Evolutionary conservation across 2,888 invertebrate species (phyloP).

Genomic region (Sinelater perroti): DNA sequence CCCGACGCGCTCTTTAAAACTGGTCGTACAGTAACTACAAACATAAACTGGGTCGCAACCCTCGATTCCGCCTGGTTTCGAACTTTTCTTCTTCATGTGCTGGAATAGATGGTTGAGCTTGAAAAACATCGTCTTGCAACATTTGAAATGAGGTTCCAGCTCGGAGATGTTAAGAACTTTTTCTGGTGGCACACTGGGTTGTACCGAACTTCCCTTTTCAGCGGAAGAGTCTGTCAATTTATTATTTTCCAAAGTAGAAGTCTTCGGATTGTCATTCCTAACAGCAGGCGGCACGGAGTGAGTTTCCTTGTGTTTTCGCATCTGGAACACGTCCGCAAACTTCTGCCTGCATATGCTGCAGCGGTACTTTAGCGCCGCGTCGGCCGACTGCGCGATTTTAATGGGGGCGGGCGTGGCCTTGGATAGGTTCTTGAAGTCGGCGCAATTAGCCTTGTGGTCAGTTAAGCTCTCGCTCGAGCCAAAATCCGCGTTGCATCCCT

Average conservation of each 20-base stretch:
- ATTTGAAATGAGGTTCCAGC: conserved; percentile 4
- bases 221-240: not conserved
- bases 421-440: not conserved
- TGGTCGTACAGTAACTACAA: not conserved
- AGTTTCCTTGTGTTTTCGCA: conserved; percentile 18
- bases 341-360: conserved; percentile 17
- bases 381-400: no score
- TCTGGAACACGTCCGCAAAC: conserved; percentile 15
- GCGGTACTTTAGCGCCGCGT: conserved; percentile 6
- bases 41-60: conserved; percentile 1
- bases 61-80: not conserved
- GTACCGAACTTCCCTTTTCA: not conserved
- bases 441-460: not conserved
- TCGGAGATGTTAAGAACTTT: no score
- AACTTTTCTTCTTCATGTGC: not conserved
- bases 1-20: not conserved
- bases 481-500: not conserved
- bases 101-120: not conserved
- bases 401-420: no score
- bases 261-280: no score
- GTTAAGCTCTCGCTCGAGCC: not conserved
- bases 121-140: not conserved
- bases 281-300: no score
- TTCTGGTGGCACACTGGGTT: no score
- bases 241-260: no score